Evolutionary conservation across 2,797 vertebrate species (phyloP).

Genomic region (Neosilurus mollespiculum): DNA sequence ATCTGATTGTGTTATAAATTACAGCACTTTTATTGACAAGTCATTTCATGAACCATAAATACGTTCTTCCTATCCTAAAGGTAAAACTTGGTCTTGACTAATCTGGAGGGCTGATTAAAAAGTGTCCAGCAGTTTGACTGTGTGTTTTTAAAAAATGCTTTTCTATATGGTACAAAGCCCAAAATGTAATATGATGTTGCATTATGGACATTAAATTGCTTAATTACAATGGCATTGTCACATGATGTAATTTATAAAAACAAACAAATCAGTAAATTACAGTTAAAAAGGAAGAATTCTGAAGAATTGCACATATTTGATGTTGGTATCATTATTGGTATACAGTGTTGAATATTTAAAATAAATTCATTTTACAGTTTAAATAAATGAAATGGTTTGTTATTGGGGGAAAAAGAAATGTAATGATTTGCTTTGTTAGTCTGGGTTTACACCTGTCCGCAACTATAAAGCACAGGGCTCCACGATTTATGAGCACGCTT

Average conservation of each 20-base stretch:
- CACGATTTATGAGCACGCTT: too few relatives aligned
- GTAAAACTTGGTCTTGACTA: neutral
- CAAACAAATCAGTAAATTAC: too few relatives aligned
- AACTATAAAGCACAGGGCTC: too few relatives aligned
- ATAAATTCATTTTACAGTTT: conserved; percentile 2
- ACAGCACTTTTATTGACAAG: neutral
- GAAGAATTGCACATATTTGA: neutral
- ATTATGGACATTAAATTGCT: neutral
- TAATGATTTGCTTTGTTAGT: neutral
- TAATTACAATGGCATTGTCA: neutral
- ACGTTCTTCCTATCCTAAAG: neutral
- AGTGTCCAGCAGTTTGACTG: neutral
- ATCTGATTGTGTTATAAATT: neutral
- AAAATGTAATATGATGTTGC: neutral
- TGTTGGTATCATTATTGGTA: neutral
- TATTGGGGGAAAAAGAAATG: too few relatives aligned
- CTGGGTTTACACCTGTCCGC: too few relatives aligned
- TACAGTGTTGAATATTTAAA: conserved; percentile 20
- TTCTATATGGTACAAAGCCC: neutral
- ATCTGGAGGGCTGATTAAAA: conserved; percentile 17
- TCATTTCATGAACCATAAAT: neutral
- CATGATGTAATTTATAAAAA: neutral
- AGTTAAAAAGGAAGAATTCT: neutral
- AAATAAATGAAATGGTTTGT: neutral
- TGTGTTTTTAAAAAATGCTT: neutral